Evolutionary conservation across 53 echinoderm and acorn worm genomes (phyloP).

Genomic region (Pentamera pediparva): DNA sequence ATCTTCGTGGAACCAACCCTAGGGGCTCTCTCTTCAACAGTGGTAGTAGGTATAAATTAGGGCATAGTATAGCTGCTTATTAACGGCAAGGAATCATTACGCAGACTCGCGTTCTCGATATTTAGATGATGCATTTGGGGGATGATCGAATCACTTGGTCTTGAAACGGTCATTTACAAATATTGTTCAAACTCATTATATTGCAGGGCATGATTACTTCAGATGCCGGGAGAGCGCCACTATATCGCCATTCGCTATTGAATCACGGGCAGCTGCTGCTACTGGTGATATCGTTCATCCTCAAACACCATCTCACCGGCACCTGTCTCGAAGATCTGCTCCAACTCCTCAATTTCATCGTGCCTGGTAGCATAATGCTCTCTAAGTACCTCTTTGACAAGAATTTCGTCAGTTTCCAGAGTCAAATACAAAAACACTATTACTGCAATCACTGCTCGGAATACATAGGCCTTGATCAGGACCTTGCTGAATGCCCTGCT

Average conservation of each 20-base stretch:
- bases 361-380: conserved; percentile 7
- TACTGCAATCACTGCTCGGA: neutral
- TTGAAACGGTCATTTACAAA: no score
- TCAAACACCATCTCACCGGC: conserved; percentile 2
- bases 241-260: neutral
- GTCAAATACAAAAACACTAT: conserved; percentile 19
- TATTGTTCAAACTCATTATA: no score
- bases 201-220: no score
- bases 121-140: no score
- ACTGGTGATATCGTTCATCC: neutral
- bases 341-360: neutral
- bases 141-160: no score
- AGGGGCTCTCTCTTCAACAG: no score
- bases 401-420: neutral
- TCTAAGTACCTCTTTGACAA: conserved; percentile 1
- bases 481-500: conserved; percentile 1
- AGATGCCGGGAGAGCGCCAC: no score
- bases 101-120: no score
- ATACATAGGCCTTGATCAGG: neutral
- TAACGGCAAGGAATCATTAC: no score
- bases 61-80: no score
- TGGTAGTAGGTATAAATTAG: no score
- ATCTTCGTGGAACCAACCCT: no score
- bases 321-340: conserved; percentile 18
- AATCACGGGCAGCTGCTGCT: neutral